Base-by-base conservation (phyloP, 2,888 invertebrate genomes). In the Sarcophaga caerulescens region DNA sequence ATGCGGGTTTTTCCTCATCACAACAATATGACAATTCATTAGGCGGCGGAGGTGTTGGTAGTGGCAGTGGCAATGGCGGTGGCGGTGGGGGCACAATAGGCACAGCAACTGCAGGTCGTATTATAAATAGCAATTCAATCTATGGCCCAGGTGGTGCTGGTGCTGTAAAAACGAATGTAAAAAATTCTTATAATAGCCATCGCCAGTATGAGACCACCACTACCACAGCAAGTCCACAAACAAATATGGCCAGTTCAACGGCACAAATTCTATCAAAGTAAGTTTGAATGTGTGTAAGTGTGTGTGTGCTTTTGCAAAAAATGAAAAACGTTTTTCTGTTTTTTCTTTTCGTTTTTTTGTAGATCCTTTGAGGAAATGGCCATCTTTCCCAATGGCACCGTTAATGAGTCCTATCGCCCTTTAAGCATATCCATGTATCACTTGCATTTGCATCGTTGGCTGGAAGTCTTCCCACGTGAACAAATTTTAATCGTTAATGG, bases 401-500 rank as follows among this genome's bases (percentile, higher is more conserved):
- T 98, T 85, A 97, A 98, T 93, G 95, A 96, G 88, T 96, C 96
- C 85, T 97, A 97, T 93, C 93, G 96, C 89, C 97, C 97, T 19
- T 95, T 97, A 89, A 96, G 97, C 81, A 97, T 98, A 92, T 98
- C 98, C 52, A 95, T 98, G 90, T 99, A 99, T 93, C 97, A 97
- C 93, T 95, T 97, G 88, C 98, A 98, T 94, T 95, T 99, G 90
- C 96, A 97, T 89, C 95, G 95, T 74, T 99, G 99, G 99, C 94
- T 99, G 86, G 96, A 98, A 93, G 97, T 97, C 88, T 99, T 99
- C 94, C 96, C 97, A 0, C 94, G 97, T 73, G 96, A 97, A 77
- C 98, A 99, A 92, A 96, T 99, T 89, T 96, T 99, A 90, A 96
- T 99, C 78, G 98, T 99, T 70, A 98, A 99, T 93, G 99, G 99